phyloP scores from a whole-genome alignment of 2,888 invertebrate genomes.

The Hemaris fuciformis region DNA sequence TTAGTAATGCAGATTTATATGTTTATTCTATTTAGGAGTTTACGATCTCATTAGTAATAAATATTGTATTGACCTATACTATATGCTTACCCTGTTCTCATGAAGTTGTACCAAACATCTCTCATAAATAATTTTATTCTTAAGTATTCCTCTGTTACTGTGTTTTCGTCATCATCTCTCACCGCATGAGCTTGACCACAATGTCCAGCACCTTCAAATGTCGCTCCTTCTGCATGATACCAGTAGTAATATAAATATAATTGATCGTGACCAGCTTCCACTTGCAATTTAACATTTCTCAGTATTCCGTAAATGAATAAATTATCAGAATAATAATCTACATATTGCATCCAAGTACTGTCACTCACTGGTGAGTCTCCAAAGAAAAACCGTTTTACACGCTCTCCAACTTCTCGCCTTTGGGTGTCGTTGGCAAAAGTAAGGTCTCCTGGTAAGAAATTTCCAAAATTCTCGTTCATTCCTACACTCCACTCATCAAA shows the following conservation, averaged over 20 bases:
- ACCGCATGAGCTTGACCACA: slow-evolving; percentile 35
- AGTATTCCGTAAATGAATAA: slow-evolving; percentile 31
- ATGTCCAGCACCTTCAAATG: slow-evolving; percentile 29
- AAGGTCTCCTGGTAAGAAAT: slow-evolving; percentile 39
- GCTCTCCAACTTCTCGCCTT: slow-evolving; percentile 26
- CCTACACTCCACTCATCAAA: slow-evolving; percentile 30
- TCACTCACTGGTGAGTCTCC: slow-evolving; percentile 30
- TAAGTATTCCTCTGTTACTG: background rate
- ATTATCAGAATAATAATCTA: slow-evolving; percentile 51
- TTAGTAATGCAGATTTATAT: too few species aligned
- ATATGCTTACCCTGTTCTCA: slow-evolving; percentile 8
- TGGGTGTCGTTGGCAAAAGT: slow-evolving; percentile 25
- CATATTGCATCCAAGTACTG: slow-evolving; percentile 27
- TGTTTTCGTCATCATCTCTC: slow-evolving; percentile 17
- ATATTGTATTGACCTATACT: too few species aligned
- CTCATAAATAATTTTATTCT: background rate
- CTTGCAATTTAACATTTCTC: slow-evolving; percentile 32
- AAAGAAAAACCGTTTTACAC: slow-evolving; percentile 38
- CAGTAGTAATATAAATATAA: slow-evolving; percentile 40
- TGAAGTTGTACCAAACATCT: slow-evolving; percentile 8
- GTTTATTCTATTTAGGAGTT: too few species aligned
- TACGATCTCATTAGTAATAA: too few species aligned
- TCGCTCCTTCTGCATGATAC: slow-evolving; percentile 28
- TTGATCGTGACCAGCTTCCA: slow-evolving; percentile 36
- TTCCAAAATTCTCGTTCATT: slow-evolving; percentile 39